Conservation (phyloP, 2,797 vertebrate genomes). For the Sebastes matsubarae region DNA sequence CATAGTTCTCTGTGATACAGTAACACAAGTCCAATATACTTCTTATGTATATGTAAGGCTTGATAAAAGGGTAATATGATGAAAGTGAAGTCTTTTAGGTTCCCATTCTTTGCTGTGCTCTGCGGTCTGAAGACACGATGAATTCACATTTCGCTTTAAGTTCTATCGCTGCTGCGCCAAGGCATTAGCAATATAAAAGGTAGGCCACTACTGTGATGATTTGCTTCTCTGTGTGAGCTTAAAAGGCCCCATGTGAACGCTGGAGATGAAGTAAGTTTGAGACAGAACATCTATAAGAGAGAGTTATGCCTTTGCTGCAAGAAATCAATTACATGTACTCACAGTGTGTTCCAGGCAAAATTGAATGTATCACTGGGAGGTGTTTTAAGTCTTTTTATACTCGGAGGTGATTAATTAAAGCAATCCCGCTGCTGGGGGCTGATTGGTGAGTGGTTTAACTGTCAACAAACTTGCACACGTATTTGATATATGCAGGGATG, state of each 20-base stretch:
- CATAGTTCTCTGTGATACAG: background rate
- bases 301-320: conserved; percentile 43
- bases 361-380: conserved; percentile 50
- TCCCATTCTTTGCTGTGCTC: conserved; percentile 5
- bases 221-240: conserved; percentile 43
- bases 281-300: conserved; percentile 51
- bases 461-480: conserved; percentile 29
- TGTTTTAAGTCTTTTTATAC: conserved; percentile 50
- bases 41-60: background rate
- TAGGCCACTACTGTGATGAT: conserved; percentile 34
- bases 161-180: conserved; percentile 12
- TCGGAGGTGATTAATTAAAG: conserved; percentile 53
- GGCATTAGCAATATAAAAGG: conserved; percentile 34
- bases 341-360: conserved; percentile 49
- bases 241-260: conserved; percentile 45
- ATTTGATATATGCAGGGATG: conserved; percentile 3
- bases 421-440: conserved; percentile 34
- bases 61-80: conserved; percentile 6
- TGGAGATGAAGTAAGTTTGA: conserved; percentile 49
- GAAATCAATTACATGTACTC: conserved; percentile 55
- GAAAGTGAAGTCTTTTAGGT: background rate
- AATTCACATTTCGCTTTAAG: conserved; percentile 14
- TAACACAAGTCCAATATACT: background rate
- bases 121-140: conserved; percentile 5
- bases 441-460: conserved; percentile 35